phyloP scores from a whole-genome alignment of 2,888 invertebrate species.

The Drosophila monieri region DNA sequence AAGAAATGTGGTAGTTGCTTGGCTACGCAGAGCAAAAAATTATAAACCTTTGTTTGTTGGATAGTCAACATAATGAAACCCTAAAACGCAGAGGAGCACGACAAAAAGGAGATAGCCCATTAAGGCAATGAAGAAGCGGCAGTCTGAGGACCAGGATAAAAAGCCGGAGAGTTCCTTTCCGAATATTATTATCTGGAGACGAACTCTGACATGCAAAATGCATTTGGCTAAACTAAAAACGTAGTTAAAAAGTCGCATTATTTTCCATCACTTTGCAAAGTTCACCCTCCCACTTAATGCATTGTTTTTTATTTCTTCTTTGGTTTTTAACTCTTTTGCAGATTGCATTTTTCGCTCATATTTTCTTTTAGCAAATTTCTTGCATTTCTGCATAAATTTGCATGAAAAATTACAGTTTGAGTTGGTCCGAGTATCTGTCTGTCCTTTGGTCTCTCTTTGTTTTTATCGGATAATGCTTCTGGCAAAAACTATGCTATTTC shows the following conservation, averaged over 20 bases:
- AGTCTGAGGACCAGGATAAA: slow-evolving; percentile 8
- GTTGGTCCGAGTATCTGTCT: slow-evolving; percentile 34
- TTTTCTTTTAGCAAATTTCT: slow-evolving; percentile 57
- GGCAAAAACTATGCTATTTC: slow-evolving; percentile 21
- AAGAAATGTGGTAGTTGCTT: slow-evolving; percentile 9
- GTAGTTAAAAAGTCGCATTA: slow-evolving; percentile 78
- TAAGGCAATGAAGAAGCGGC: slow-evolving; percentile 29
- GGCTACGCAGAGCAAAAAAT: slow-evolving; percentile 42
- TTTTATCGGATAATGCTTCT: slow-evolving; percentile 7
- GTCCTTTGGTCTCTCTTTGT: slow-evolving; percentile 8
- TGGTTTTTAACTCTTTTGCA: slow-evolving; percentile 28
- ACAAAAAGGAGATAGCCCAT: slow-evolving; percentile 27
- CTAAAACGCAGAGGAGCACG: slow-evolving; percentile 24
- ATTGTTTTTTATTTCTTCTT: slow-evolving; percentile 30
- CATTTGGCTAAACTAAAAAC: slow-evolving; percentile 63
- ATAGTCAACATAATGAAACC: slow-evolving; percentile 54
- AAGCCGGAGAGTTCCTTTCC: slow-evolving; percentile 6
- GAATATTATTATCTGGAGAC: slow-evolving; percentile 36
- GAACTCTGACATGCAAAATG: slow-evolving; percentile 69
- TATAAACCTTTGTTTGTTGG: slow-evolving; percentile 67
- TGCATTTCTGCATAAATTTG: slow-evolving; percentile 70
- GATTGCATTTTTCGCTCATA: slow-evolving; percentile 37
- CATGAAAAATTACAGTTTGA: slow-evolving; percentile 64
- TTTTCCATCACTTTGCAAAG: slow-evolving; percentile 74
- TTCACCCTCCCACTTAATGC: slow-evolving; percentile 38